Percentiles rank a stretch among this genome's conserved stretches.
phyloP scores from a whole-genome alignment of 2,797 vertebrate species.

The Helarctos malayanus region DNA sequence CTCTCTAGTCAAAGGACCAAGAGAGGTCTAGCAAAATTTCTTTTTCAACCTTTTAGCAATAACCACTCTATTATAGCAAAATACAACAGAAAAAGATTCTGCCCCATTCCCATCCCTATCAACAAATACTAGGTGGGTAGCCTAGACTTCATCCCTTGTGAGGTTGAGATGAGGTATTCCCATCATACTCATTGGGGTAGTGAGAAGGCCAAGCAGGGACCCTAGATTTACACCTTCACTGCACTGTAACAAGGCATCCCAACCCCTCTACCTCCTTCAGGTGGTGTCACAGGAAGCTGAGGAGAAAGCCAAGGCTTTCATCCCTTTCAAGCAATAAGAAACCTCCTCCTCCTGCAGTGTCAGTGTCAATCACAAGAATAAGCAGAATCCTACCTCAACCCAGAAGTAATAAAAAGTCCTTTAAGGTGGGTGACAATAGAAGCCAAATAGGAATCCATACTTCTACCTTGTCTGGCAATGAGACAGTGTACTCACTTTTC shows the following conservation, averaged over 20 bases:
- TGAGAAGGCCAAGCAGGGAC: neutral
- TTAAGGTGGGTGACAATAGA: neutral
- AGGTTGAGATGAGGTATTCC: neutral
- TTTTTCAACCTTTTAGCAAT: neutral
- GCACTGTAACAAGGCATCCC: neutral
- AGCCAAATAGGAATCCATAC: neutral
- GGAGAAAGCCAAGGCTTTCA: neutral
- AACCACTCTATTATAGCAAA: neutral
- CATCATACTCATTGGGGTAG: neutral
- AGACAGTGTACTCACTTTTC: neutral
- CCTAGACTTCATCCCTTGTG: neutral
- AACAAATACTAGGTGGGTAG: neutral
- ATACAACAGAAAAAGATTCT: neutral
- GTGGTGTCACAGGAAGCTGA: neutral
- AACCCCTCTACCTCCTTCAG: neutral
- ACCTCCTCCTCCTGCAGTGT: neutral
- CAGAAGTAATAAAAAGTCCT: neutral
- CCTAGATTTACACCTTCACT: neutral
- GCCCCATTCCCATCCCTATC: neutral
- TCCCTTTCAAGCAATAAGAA: neutral
- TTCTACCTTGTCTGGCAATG: neutral
- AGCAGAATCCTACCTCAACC: neutral
- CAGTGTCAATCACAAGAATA: neutral
- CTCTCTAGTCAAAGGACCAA: neutral
- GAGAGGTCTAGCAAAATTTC: neutral